Evolutionary conservation across 2,797 vertebrate species (phyloP).

Genomic region (Kryptolebias ocellatus): DNA sequence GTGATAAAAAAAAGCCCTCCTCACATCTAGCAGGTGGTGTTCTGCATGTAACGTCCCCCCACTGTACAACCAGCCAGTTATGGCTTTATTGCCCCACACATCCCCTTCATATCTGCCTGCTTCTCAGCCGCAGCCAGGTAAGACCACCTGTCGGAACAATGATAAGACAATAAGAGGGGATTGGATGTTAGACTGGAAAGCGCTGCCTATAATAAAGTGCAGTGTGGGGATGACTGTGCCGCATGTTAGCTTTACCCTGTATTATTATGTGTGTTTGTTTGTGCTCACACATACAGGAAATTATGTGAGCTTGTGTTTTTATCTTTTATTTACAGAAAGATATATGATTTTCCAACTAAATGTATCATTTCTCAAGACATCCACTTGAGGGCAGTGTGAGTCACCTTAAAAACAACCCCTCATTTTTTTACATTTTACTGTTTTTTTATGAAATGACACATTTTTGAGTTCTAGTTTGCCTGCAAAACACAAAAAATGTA

Average conservation of each 20-base stretch:
- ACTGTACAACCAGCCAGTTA: constrained; percentile 77
- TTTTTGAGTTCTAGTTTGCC: constrained; percentile 9
- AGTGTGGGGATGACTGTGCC: constrained; percentile 9
- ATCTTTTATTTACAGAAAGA: not conserved
- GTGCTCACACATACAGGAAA: not conserved
- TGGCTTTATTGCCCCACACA: constrained; percentile 82
- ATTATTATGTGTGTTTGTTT: constrained; percentile 12
- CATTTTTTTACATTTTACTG: not conserved
- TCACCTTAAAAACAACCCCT: constrained; percentile 14
- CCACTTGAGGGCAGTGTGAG: constrained; percentile 66
- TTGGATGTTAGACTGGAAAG: constrained; percentile 57
- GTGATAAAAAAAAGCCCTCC: constrained; percentile 70
- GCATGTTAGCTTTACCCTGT: constrained; percentile 14
- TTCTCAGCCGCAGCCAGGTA: constrained; percentile 69
- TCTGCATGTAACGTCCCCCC: constrained; percentile 71
- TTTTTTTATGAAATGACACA: not conserved
- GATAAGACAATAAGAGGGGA: constrained; percentile 72
- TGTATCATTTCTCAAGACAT: not conserved
- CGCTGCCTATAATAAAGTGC: constrained; percentile 58
- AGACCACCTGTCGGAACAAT: constrained; percentile 81
- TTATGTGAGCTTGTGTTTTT: not conserved
- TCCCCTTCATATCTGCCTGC: constrained; percentile 77
- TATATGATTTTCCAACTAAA: not conserved
- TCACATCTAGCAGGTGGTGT: constrained; percentile 81
- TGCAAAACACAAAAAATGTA: constrained; percentile 1